phyloP scores from a whole-genome alignment of 1,140 invertebrate species.

The Cephus cinctus region DNA sequence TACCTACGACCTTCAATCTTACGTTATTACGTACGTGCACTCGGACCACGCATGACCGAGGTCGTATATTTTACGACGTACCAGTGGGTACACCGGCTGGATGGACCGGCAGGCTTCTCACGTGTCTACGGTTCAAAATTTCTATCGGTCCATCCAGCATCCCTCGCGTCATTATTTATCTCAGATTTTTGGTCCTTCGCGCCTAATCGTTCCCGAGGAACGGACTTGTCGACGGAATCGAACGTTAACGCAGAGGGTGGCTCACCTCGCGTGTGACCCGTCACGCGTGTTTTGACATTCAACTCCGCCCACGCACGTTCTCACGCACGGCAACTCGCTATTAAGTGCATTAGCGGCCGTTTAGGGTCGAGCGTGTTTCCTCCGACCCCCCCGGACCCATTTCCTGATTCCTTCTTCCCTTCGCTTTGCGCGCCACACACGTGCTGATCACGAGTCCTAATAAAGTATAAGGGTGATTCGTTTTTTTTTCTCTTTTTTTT shows the following conservation, averaged over 20 bases:
- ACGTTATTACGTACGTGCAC: slow-evolving; percentile 6
- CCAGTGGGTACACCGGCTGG: too few species aligned
- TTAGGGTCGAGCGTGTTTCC: slow-evolving; percentile 30
- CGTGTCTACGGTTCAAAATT: slow-evolving; percentile 5
- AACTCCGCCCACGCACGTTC: slow-evolving; percentile 44
- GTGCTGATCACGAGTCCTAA: slow-evolving; percentile 31
- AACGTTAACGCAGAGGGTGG: background rate
- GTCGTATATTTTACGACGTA: too few species aligned
- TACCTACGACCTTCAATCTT: slow-evolving; percentile 8
- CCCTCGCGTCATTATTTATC: background rate
- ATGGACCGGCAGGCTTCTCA: too few species aligned
- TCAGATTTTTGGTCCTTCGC: background rate
- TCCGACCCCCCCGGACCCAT: slow-evolving; percentile 11
- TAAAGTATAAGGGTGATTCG: too few species aligned
- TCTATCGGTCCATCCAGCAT: background rate
- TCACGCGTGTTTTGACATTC: slow-evolving; percentile 45
- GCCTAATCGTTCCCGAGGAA: too few species aligned
- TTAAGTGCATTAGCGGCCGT: slow-evolving; percentile 52
- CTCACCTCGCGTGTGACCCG: slow-evolving; percentile 19
- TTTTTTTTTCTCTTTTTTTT: too few species aligned
- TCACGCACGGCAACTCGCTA: slow-evolving; percentile 47
- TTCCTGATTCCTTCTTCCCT: slow-evolving; percentile 39
- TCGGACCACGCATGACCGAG: too few species aligned
- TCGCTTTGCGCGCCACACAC: slow-evolving; percentile 24
- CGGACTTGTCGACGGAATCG: too few species aligned